Percentiles rank a stretch among this genome's conserved stretches.
These are phyloP conservation scores for Casuarius casuarius DNA, from an alignment of 2,113 vertebrate genomes.

Conservation along the genomic window DNA sequence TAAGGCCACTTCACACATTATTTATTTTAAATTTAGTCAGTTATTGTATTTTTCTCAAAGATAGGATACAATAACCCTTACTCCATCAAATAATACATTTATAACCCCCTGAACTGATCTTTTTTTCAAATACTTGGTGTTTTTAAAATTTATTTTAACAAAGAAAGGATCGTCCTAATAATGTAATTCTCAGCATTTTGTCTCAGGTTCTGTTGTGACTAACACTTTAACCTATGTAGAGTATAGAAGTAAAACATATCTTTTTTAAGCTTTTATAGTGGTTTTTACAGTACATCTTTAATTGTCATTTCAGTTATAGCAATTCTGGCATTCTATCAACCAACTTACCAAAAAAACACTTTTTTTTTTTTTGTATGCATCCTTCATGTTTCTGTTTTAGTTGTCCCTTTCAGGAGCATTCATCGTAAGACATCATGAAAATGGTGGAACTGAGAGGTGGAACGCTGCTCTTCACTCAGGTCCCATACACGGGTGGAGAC, in stretches of 20 bases:
- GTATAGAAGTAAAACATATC: background rate
- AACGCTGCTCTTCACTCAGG: background rate
- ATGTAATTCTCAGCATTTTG: background rate
- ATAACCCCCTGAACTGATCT: background rate
- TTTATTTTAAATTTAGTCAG: conserved; percentile 14
- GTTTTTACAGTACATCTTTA: background rate
- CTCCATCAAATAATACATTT: background rate
- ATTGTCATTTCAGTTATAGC: background rate
- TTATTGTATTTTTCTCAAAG: background rate
- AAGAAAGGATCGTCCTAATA: background rate
- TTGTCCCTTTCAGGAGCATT: background rate
- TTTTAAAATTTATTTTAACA: background rate
- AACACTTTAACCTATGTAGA: background rate
- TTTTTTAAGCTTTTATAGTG: background rate
- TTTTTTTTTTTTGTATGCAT: background rate
- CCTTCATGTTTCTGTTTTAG: background rate
- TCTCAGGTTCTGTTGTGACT: background rate
- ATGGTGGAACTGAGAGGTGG: background rate
- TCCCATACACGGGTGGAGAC: background rate
- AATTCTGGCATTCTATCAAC: background rate
- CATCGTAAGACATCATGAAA: background rate
- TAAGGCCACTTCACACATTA: conserved; percentile 29
- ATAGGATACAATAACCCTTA: background rate
- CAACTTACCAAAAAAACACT: background rate
- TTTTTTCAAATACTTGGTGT: background rate